These are phyloP conservation scores for Schizothorax lantsangensis DNA, from an alignment of 2,797 vertebrate species.

Conservation along the genomic window DNA sequence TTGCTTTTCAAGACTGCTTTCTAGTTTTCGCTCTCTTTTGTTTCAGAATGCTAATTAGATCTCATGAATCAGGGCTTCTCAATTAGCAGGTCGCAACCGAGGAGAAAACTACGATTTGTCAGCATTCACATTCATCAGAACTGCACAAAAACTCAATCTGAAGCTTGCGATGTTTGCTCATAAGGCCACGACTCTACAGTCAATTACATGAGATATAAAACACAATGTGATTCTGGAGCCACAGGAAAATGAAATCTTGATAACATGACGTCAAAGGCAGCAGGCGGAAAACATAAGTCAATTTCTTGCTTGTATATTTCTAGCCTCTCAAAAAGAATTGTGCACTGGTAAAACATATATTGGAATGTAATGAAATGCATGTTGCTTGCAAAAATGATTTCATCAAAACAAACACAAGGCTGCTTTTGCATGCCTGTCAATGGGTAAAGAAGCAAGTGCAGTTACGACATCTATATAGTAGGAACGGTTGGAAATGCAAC, in stretches of 20 bases:
- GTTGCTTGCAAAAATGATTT: not conserved
- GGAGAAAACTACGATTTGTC: not conserved
- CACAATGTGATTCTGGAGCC: not conserved
- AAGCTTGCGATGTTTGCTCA: not conserved
- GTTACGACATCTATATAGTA: not conserved
- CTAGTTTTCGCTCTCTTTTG: not conserved
- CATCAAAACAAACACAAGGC: not conserved
- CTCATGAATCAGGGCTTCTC: slow-evolving; percentile 8
- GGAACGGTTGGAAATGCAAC: not conserved
- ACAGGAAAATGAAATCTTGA: not conserved
- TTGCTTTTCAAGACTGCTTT: not conserved
- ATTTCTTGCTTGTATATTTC: not conserved
- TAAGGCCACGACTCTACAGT: not conserved
- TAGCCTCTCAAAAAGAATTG: not conserved
- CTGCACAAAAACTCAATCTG: not conserved
- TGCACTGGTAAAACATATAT: not conserved
- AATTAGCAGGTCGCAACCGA: not conserved
- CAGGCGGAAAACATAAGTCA: not conserved
- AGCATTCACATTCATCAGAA: slow-evolving; percentile 22
- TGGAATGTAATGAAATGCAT: not conserved
- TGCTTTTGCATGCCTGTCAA: not conserved
- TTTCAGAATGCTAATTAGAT: slow-evolving; percentile 22
- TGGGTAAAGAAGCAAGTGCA: not conserved
- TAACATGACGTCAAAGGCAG: not conserved
- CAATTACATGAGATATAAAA: not conserved